A percentile compares a stretch with the other conserved stretches of the same genome.
phyloP scores from a whole-genome alignment of 2,888 invertebrate species.

The Orchesellides sinensis region DNA sequence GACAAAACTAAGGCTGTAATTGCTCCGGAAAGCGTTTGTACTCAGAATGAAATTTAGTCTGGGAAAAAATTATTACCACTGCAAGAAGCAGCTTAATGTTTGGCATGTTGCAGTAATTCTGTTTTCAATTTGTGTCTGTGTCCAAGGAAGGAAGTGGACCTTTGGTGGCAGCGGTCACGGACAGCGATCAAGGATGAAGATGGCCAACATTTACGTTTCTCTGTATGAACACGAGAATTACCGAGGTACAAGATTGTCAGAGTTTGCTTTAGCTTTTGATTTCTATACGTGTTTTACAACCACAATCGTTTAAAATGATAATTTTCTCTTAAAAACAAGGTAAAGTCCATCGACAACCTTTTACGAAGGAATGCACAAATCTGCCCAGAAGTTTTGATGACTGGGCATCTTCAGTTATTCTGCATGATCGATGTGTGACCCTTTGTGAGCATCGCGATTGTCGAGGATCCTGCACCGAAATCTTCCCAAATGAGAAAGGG shows the following conservation, averaged over 20 bases:
- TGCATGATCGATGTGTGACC: conserved; percentile 57
- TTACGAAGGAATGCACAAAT: conserved; percentile 53
- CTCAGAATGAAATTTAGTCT: too few relatives aligned
- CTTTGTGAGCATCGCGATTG: conserved; percentile 59
- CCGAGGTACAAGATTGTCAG: too few relatives aligned
- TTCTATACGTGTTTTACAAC: neutral
- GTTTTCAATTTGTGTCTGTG: too few relatives aligned
- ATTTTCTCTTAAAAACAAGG: conserved; percentile 13
- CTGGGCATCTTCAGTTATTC: conserved; percentile 60
- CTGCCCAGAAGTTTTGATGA: conserved; percentile 40
- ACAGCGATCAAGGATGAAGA: neutral
- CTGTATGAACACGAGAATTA: conserved; percentile 63
- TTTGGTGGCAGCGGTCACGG: neutral
- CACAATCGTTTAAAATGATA: neutral
- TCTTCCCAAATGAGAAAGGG: conserved; percentile 55
- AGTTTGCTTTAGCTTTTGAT: too few relatives aligned
- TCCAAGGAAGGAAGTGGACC: conserved; percentile 4
- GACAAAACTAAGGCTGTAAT: too few relatives aligned
- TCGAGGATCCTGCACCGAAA: conserved; percentile 35
- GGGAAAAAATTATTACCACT: too few relatives aligned
- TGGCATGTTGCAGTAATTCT: too few relatives aligned
- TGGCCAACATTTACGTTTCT: conserved; percentile 37
- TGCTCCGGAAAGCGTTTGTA: too few relatives aligned
- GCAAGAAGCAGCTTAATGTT: too few relatives aligned
- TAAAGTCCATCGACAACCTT: conserved; percentile 47